Conservation (phyloP, 2,888 invertebrate species). For the Brachylomia viminalis region DNA sequence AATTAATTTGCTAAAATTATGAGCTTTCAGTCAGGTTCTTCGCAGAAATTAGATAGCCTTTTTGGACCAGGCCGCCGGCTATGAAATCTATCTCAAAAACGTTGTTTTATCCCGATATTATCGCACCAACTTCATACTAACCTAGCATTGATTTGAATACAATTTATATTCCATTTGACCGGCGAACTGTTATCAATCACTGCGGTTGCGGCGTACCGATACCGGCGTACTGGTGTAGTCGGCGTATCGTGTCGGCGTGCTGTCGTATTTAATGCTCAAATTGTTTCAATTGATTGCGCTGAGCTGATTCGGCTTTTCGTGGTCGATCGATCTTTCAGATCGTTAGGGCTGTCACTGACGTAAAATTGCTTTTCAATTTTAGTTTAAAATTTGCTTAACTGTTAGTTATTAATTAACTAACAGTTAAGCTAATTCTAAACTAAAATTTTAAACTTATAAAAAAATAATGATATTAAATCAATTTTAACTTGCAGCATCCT, state of each 20-base stretch:
- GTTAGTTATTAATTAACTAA: too few relatives aligned
- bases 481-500: neutral
- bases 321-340: conserved; percentile 57
- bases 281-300: conserved; percentile 67
- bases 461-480: neutral
- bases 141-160: conserved; percentile 46
- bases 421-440: too few relatives aligned
- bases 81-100: neutral
- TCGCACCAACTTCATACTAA: neutral
- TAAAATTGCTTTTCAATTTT: neutral
- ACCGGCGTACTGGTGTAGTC: conserved; percentile 43
- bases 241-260: conserved; percentile 49
- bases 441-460: too few relatives aligned
- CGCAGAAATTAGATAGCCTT: neutral
- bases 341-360: conserved; percentile 39
- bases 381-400: neutral
- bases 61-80: neutral
- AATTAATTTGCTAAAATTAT: neutral
- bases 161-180: conserved; percentile 49
- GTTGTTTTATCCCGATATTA: conserved; percentile 4
- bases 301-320: conserved; percentile 65
- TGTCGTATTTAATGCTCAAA: conserved; percentile 66
- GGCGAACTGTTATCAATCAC: conserved; percentile 65
- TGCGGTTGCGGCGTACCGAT: conserved; percentile 58
- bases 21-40: neutral